These are phyloP conservation scores for Carassius gibelio DNA, from an alignment of 2,113 vertebrate genomes.

Conservation along the genomic window DNA sequence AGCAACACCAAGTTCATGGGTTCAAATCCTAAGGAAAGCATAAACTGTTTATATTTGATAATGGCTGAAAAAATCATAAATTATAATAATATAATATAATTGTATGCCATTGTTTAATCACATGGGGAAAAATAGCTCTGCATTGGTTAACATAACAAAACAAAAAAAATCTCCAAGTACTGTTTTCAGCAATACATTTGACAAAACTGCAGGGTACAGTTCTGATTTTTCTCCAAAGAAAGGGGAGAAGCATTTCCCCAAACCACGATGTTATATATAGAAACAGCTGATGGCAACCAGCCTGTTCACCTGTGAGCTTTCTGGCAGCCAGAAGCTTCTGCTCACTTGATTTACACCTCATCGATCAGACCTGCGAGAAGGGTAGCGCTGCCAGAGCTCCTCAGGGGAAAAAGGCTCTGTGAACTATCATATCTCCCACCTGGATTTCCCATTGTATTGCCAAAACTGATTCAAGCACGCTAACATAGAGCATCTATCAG, in stretches of 20 bases:
- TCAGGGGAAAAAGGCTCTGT: background rate
- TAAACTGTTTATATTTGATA: too few species aligned
- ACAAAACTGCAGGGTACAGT: too few species aligned
- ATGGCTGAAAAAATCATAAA: background rate
- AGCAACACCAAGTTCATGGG: background rate
- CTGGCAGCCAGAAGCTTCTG: slow-evolving; percentile 43
- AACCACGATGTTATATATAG: slow-evolving; percentile 38
- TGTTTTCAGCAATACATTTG: background rate
- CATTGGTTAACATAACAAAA: too few species aligned
- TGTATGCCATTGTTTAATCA: background rate
- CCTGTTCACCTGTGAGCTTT: slow-evolving; percentile 52
- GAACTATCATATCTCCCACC: slow-evolving; percentile 14
- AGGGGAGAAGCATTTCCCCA: background rate
- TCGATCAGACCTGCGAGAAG: slow-evolving; percentile 29
- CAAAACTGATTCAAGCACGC: background rate
- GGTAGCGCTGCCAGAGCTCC: slow-evolving; percentile 31
- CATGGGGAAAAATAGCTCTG: background rate
- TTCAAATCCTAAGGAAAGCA: background rate
- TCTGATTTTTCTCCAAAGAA: slow-evolving; percentile 25
- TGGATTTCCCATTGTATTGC: slow-evolving; percentile 30
- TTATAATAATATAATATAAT: background rate
- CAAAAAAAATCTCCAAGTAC: too few species aligned
- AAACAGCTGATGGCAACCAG: slow-evolving; percentile 44
- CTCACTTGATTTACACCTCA: slow-evolving; percentile 45
- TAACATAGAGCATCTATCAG: background rate